Evolutionary conservation across 2,113 vertebrate species (phyloP).

Genomic region (Sander lucioperca): DNA sequence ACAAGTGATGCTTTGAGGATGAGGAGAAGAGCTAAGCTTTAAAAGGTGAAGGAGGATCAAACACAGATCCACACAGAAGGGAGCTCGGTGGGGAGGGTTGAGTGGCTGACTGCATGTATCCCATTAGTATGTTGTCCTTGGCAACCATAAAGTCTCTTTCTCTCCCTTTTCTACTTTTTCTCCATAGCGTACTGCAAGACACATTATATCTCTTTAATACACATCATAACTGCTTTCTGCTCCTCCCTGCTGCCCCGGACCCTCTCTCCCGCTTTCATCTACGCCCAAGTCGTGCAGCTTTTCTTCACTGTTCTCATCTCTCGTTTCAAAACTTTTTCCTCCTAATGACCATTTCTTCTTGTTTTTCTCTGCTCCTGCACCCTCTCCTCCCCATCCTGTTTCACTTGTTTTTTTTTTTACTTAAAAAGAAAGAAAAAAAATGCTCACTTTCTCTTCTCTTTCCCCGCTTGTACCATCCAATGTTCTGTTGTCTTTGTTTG

Average conservation of each 20-base stretch:
- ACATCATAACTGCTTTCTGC: slow-evolving; percentile 7
- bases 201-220: slow-evolving; percentile 32
- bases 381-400: not conserved
- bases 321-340: slow-evolving; percentile 14
- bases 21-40: slow-evolving; percentile 18
- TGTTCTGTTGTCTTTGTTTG: slow-evolving; percentile 31
- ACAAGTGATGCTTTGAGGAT: slow-evolving; percentile 25
- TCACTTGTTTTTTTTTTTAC: not conserved
- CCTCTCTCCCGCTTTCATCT: slow-evolving; percentile 28
- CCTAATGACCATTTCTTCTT: slow-evolving; percentile 20
- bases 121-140: slow-evolving; percentile 52
- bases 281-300: not conserved
- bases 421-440: not conserved
- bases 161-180: not conserved
- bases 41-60: slow-evolving; percentile 59
- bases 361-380: not conserved
- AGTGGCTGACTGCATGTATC: slow-evolving; percentile 30
- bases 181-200: not conserved
- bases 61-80: slow-evolving; percentile 26
- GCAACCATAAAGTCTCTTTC: slow-evolving; percentile 40
- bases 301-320: not conserved
- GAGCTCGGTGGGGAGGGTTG: not conserved
- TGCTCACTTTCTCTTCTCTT: not conserved
- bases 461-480: not conserved
- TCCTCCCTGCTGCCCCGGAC: slow-evolving; percentile 10